Conservation (phyloP, 53 echinoderm and acorn worm genomes). For the Echinometra lucunter region DNA sequence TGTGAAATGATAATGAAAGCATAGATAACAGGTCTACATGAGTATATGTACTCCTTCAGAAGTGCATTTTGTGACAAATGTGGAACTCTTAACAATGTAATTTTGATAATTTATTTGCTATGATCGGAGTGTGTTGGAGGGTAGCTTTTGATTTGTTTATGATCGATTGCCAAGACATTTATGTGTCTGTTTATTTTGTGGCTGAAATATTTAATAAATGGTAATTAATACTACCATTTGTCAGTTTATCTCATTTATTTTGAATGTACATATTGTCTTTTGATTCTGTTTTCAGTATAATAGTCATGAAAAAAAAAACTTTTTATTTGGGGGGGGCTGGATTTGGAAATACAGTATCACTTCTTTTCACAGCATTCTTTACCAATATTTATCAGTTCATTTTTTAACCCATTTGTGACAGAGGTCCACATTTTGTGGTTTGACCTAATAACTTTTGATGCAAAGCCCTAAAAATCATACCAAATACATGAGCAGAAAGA, state of each 20-base stretch:
- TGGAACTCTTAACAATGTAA: not conserved
- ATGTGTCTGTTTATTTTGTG: constrained; percentile 63
- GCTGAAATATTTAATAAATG: constrained; percentile 72
- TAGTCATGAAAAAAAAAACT: not conserved
- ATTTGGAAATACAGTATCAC: not conserved
- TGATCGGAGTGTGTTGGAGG: constrained; percentile 15
- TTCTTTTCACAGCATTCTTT: no score
- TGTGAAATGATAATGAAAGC: not conserved
- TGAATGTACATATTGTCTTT: not conserved
- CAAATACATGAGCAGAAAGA: no score
- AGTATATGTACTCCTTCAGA: not conserved
- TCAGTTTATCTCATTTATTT: not conserved
- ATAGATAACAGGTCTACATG: not conserved
- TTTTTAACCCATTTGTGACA: no score
- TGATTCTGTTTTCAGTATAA: not conserved
- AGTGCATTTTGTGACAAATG: not conserved
- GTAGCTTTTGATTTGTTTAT: not conserved
- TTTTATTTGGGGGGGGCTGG: not conserved
- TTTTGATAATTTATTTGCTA: constrained; percentile 23
- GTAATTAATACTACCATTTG: constrained; percentile 15
- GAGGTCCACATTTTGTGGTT: no score
- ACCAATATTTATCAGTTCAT: no score
- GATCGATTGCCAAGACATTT: constrained; percentile 54
- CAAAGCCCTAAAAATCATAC: no score
- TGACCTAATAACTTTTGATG: no score